Evolutionary conservation across 2,113 vertebrate genomes (phyloP), one percentile per base, ranked within the genome.

Genomic region (Hyaena hyaena): DNA sequence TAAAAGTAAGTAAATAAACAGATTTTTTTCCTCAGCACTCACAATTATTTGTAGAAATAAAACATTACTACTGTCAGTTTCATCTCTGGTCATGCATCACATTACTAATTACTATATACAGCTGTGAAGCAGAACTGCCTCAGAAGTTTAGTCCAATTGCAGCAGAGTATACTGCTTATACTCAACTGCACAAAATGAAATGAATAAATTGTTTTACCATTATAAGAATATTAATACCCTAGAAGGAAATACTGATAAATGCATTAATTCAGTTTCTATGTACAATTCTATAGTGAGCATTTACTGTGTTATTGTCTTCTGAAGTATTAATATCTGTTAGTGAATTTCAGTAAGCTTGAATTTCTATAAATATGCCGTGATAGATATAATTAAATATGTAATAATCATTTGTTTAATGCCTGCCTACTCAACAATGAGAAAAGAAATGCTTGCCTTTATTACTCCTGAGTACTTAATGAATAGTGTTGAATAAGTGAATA

Each of bases 341-440:
- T 88, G 83, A 91, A 97, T 97, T 69, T 93, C 73, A 96, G 45
- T 71, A 73, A 96, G 35, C 39, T 88, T 95, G n/a, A 92, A 86
- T 96, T 91, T 93, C 82, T 93, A 68, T 86, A 77, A 96, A 93
- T 93, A 95, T 85, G 50, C 58, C 88, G 71, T 11, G 35, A 73
- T 31, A 93, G 66, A 88, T 86, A 4, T 82, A 96, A 93, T 83
- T 91, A 96, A 96, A 82, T 91, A 68, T 92, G 66, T 33, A 95
- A 79, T 87, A 85, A 85, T 95, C 66, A 88, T 93, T 94, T 96
- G 43, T 58, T 95, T 94, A 95, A 89, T 76, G 19, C 58, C 63
- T 96, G 26, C 11, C 39, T 39, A 35, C 43, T 71, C 94, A 33
- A 95, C 11, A 96, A 91, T 80, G 26, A 81, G 33, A 94, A 95